phyloP scores from a whole-genome alignment of 2,113 vertebrate genomes.

The Antechinus stuartii region DNA sequence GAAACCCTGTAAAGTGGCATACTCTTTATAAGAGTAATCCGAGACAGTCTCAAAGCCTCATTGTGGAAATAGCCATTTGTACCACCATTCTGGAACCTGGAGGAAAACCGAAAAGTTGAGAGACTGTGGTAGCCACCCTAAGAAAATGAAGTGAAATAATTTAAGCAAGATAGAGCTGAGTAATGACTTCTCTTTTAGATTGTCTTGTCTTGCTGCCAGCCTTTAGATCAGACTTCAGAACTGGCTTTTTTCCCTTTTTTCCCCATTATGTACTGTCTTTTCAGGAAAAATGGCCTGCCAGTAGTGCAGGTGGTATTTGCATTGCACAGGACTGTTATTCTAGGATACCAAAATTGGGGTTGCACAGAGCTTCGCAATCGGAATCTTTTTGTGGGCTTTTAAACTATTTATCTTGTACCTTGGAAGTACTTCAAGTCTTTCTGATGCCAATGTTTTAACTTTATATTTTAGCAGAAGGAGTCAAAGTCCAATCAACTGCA shows the following conservation, averaged over 20 bases:
- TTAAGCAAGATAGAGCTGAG: background rate
- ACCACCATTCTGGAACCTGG: background rate
- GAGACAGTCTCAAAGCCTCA: background rate
- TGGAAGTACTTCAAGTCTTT: constrained; percentile 51
- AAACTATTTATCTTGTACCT: constrained; percentile 24
- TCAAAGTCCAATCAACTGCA: constrained; percentile 98
- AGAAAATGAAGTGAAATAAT: background rate
- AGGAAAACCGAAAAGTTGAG: background rate
- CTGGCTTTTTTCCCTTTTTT: constrained; percentile 30
- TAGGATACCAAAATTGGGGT: background rate
- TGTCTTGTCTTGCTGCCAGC: background rate
- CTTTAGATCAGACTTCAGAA: background rate
- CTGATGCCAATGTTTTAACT: constrained; percentile 46
- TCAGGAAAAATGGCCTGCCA: background rate
- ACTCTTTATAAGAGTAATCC: background rate
- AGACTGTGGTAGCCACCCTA: background rate
- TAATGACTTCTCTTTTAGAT: background rate
- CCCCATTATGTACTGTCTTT: constrained; percentile 11
- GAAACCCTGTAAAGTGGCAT: background rate
- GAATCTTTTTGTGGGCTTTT: constrained; percentile 36
- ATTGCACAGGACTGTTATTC: background rate
- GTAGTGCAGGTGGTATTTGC: constrained; percentile 1
- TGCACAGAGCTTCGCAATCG: background rate
- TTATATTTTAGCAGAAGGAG: constrained; percentile 89
- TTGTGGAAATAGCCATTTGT: background rate